phyloP scores from a whole-genome alignment of 2,888 invertebrate species.

The Apotomis betuletana region DNA sequence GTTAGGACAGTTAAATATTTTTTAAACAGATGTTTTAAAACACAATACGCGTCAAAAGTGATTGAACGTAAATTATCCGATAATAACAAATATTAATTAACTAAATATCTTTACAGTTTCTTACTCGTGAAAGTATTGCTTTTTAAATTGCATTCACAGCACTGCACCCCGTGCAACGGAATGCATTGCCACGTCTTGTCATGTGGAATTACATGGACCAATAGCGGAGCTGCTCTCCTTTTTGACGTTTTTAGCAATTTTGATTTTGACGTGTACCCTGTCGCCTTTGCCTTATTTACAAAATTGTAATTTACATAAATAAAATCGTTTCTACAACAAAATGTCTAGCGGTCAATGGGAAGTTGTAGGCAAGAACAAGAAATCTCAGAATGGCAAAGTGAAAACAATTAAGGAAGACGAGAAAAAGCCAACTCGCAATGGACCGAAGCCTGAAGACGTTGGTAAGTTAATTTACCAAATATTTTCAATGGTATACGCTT shows the following conservation, averaged over 20 bases:
- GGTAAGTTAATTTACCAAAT: conserved; percentile 79
- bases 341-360: conserved; percentile 87
- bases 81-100: background rate
- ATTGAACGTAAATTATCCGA: background rate
- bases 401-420: conserved; percentile 83
- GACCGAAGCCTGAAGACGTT: conserved; percentile 89
- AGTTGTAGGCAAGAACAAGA: conserved; percentile 87
- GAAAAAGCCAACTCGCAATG: conserved; percentile 85
- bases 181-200: conserved; percentile 75
- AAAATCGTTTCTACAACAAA: conserved; percentile 48
- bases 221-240: conserved; percentile 54
- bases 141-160: background rate
- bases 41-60: background rate
- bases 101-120: background rate
- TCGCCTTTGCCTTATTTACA: conserved; percentile 74
- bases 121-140: background rate
- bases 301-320: conserved; percentile 54
- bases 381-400: conserved; percentile 79
- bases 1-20: no score
- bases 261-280: conserved; percentile 79
- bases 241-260: conserved; percentile 55
- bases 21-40: no score
- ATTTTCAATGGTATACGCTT: conserved; percentile 14
- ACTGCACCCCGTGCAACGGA: conserved; percentile 44
- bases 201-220: conserved; percentile 72